Evolutionary conservation across 2,113 vertebrate species (phyloP), one percentile per base, ranked within the genome.

Genomic region (Nannobrachium achirus): DNA sequence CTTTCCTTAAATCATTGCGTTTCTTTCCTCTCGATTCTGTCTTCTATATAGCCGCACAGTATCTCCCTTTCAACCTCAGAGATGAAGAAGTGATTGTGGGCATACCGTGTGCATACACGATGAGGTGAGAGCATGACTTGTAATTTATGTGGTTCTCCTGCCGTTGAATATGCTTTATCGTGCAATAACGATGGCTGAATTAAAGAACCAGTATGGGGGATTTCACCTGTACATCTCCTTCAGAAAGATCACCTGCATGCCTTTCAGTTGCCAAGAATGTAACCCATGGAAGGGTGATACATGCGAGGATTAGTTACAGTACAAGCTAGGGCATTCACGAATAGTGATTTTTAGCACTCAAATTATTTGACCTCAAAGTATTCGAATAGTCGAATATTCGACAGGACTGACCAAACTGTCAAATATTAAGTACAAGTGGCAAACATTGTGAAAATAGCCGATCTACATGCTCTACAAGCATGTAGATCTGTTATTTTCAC

Each of bases 11-110:
- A 8, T 11, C 7, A 68, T 55, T 56, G 15, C 8, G 0, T 5
- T 39, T 2, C 38, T 41, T 40, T 38, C 51, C 16, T 7, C 39
- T 39, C 51, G 25, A 33, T 33, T 33, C 25, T 33, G 42, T 75
- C 55, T 41, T 53, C 63, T 33, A 33, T 33, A 33, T 33, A 33
- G 25, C 25, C 25, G 25, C 25, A 33, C 25, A 4, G 25, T 33
- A 33, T 33, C 25, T 33, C 25, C 60, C 42, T 80, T 78, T 86
- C 57, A 79, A 83, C 75, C 85, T 16, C 42, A 16, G 40, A 82
- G 78, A 79, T 65, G 66, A 85, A 81, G 66, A 78, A 1, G 9
- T 71, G 51, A 70, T 75, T 68, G 25, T 40, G 59, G 10, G 3
- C 57, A 25, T 46, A 65, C 56, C 41, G 59, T 64, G 55, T 56